Evolutionary conservation across 2,888 invertebrate genomes (phyloP).

Genomic region (Therioaphis trifolii): DNA sequence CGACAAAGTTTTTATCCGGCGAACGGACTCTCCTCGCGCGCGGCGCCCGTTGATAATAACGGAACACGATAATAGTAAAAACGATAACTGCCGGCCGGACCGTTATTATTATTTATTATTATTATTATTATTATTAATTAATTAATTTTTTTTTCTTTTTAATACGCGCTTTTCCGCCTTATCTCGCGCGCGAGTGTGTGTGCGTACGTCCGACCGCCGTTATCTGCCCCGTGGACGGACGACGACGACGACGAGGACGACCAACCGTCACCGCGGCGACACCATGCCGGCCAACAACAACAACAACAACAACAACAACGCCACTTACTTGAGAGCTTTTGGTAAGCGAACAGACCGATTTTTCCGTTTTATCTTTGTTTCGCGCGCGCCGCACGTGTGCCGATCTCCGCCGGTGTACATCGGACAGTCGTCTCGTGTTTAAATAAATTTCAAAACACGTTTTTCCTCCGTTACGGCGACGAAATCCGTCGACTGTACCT

Average conservation of each 20-base stretch:
- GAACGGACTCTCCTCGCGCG: conserved; percentile 18
- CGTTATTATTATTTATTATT: conserved; percentile 22
- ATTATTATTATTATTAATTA: conserved; percentile 38
- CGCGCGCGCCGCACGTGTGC: background rate
- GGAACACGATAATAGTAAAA: conserved; percentile 56
- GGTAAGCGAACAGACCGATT: conserved; percentile 50
- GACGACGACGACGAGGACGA: conserved; percentile 9
- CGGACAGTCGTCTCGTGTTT: background rate
- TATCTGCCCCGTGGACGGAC: conserved; percentile 46
- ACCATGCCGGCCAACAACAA: conserved; percentile 52
- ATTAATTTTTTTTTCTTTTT: conserved; percentile 32
- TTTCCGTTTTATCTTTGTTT: background rate
- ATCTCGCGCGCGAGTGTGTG: conserved; percentile 56
- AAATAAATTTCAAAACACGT: no score
- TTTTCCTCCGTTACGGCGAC: no score
- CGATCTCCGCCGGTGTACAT: background rate
- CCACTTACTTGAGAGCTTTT: conserved; percentile 62
- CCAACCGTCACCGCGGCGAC: background rate
- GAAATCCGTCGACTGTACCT: no score
- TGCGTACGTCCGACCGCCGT: conserved; percentile 51
- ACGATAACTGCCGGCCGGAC: conserved; percentile 36
- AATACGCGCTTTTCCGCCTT: conserved; percentile 58
- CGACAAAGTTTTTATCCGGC: conserved; percentile 59
- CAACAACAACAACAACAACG: no score
- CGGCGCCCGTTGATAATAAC: conserved; percentile 45